phyloP scores from a whole-genome alignment of 2,113 vertebrate genomes.

The Lophochroa leadbeateri region DNA sequence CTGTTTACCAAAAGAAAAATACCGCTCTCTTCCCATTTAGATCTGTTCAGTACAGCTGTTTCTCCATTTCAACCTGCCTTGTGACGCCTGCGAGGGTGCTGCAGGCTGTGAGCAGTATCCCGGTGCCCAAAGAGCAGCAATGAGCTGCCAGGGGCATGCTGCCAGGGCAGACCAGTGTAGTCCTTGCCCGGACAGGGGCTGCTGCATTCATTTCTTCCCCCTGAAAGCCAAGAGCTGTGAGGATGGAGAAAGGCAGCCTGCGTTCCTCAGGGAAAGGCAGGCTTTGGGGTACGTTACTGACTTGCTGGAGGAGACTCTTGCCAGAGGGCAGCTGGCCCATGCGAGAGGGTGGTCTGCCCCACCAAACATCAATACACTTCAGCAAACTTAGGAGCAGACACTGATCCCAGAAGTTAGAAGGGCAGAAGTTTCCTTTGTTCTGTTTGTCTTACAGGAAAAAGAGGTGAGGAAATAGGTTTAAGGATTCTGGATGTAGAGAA shows the following conservation, averaged over 20 bases:
- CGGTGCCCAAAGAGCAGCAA: fast-evolving
- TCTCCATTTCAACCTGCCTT: neutral
- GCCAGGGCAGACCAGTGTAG: neutral
- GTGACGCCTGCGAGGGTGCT: neutral
- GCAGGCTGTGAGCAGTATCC: neutral
- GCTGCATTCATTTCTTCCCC: neutral
- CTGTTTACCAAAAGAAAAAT: neutral
- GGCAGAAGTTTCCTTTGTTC: neutral
- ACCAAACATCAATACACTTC: neutral
- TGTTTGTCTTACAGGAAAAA: neutral
- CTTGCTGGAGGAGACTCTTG: neutral
- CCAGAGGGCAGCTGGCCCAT: neutral
- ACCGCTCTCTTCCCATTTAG: neutral
- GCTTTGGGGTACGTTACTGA: neutral
- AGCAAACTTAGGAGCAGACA: fast-evolving
- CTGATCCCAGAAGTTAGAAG: neutral
- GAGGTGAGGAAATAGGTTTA: neutral
- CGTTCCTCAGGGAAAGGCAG: neutral
- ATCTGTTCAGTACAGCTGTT: neutral
- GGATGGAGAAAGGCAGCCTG: neutral
- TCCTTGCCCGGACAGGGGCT: fast-evolving
- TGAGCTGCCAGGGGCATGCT: neutral
- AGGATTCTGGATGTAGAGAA: neutral
- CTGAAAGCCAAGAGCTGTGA: neutral
- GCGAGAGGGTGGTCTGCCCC: neutral